phyloP scores from a whole-genome alignment of 2,888 invertebrate genomes.

The Abscondita cerata region DNA sequence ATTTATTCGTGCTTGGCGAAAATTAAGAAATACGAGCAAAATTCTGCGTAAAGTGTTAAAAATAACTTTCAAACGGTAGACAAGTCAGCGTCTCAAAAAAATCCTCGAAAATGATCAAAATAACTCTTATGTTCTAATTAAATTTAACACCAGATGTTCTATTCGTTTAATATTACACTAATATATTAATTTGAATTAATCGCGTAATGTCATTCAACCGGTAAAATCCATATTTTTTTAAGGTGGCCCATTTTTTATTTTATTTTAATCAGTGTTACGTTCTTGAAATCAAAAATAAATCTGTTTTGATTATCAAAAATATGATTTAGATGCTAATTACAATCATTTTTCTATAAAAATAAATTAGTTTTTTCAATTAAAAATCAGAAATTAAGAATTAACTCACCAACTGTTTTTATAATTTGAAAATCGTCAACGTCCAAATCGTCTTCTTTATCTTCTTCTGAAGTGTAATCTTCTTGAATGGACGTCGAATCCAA shows the following conservation, averaged over 20 bases:
- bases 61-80: conserved; percentile 28
- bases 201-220: conserved; percentile 13
- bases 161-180: background rate
- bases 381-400: too few species aligned
- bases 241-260: too few species aligned
- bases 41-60: conserved; percentile 22
- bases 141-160: conserved; percentile 9
- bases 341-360: too few species aligned
- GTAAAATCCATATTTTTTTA: background rate
- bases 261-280: too few species aligned
- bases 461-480: conserved; percentile 65
- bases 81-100: conserved; percentile 23
- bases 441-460: conserved; percentile 69
- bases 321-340: too few species aligned
- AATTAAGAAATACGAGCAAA: conserved; percentile 5
- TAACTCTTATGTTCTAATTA: conserved; percentile 18
- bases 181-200: background rate
- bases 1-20: background rate
- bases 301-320: too few species aligned
- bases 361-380: too few species aligned
- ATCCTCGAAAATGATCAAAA: conserved; percentile 17
- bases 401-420: conserved; percentile 87
- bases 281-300: too few species aligned
- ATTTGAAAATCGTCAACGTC: conserved; percentile 86
- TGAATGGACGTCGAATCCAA: conserved; percentile 50